Conservation (phyloP, 1,140 invertebrate genomes). For the Paraescarpia echinospica region DNA sequence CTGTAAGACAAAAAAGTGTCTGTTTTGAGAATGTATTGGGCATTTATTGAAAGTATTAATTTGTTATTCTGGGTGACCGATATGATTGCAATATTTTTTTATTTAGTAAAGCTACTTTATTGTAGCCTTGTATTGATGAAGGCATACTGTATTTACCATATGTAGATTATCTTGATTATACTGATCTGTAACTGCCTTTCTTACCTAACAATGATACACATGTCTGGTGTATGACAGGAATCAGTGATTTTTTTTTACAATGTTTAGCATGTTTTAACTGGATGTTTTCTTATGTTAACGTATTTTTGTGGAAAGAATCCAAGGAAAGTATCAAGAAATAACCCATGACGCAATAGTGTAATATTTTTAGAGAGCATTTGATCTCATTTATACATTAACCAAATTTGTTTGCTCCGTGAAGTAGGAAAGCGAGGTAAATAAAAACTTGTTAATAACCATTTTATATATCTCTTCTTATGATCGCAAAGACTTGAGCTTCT, state of each 20-base stretch:
- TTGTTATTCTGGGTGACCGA: too few relatives aligned
- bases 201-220: too few relatives aligned
- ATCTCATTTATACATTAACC: not conserved
- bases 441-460: not conserved
- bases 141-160: too few relatives aligned
- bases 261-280: not conserved
- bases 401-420: not conserved
- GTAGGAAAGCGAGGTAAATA: not conserved
- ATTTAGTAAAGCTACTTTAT: too few relatives aligned
- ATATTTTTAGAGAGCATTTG: not conserved
- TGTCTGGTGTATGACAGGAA: not conserved
- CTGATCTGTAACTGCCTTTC: too few relatives aligned
- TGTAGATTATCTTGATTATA: too few relatives aligned
- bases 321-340: not conserved
- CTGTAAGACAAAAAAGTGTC: too few relatives aligned
- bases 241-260: not conserved
- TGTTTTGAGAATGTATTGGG: too few relatives aligned
- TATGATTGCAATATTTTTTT: too few relatives aligned
- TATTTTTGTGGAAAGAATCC: not conserved
- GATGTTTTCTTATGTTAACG: not conserved
- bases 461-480: constrained; percentile 9
- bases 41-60: too few relatives aligned
- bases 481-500: constrained; percentile 45
- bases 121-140: too few relatives aligned
- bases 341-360: not conserved